Conservation (phyloP, 2,888 invertebrate genomes). For the Exocentrus adspersus region DNA sequence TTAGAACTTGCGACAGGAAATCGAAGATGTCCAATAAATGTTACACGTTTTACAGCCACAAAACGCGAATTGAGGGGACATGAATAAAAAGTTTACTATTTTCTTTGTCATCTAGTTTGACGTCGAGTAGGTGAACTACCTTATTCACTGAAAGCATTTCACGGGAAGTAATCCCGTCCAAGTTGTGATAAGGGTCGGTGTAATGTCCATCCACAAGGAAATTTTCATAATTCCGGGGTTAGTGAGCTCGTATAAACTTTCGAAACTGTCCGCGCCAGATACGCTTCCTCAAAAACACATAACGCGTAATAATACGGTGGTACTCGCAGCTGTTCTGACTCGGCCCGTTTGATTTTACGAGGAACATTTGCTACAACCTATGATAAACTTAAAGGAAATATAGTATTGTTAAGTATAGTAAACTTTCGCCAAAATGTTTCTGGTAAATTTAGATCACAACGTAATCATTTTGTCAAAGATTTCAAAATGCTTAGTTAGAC, state of each 20-base stretch:
- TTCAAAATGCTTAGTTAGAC: no score
- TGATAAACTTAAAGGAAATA: no score
- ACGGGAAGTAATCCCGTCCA: not conserved
- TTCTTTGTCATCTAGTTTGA: no score
- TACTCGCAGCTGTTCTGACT: not conserved
- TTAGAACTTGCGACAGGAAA: not conserved
- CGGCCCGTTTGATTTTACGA: not conserved
- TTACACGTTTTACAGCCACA: no score
- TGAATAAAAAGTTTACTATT: no score
- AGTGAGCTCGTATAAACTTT: conserved; percentile 5
- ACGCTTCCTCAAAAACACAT: conserved; percentile 8
- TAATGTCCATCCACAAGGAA: conserved; percentile 9
- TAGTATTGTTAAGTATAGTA: no score
- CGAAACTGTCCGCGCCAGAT: conserved; percentile 20
- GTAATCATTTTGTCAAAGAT: no score
- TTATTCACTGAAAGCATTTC: not conserved
- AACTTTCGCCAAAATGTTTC: no score
- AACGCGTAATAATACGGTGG: not conserved
- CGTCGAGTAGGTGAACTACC: no score
- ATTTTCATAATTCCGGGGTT: conserved; percentile 14
- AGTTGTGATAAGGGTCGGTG: conserved; percentile 12
- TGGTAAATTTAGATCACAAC: no score
- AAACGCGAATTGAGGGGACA: no score
- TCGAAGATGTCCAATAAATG: not conserved
- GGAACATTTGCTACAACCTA: not conserved